Evolutionary conservation across 2,797 vertebrate genomes (phyloP), one percentile per base, ranked within the genome.

Genomic region (Argya squamiceps): DNA sequence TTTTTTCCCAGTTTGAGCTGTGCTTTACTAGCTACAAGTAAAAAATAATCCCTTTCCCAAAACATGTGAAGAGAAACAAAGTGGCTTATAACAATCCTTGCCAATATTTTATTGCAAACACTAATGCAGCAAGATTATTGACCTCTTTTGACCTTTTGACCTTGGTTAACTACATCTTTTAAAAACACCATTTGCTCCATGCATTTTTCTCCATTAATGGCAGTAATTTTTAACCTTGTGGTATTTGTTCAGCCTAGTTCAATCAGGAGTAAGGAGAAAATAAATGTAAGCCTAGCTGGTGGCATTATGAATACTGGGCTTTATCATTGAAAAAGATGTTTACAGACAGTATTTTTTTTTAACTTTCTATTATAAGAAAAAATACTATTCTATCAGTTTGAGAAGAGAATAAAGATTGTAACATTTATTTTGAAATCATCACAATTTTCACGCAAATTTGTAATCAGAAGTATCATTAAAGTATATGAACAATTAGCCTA

Each of bases 81-180:
- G 39, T 62, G 50, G 55, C 9, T 91, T 91, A 68, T 78, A 90
- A 75, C 49, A 90, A 53, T 56, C 53, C 22, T 85, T 80, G 75
- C 49, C 78, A 81, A 53, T 65, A 85, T 78, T 93, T 97, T 94
- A 95, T 91, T 90, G 58, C 55, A 90, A 94, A 78, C 50, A 78
- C 39, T 73, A 92, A 89, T 84, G 93, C 58, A 78, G 50, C 5
- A 47, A 53, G 62, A 92, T 92, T 88, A 95, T 73, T 95, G 93
- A 88, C 80, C 79, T 84, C 32, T 84, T 93, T 69, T 86, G 46
- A 84, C 89, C 73, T 93, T 93, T 62, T 90, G 65, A 93, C 92
- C 90, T 93, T 39, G 55, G 59, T 90, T 92, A 94, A 95, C 79
- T 88, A 59, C 62, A 69, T 69, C 62, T 88, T 89, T 63, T 43